Evolutionary conservation across 2,888 invertebrate genomes (phyloP).

Genomic region (Drosophila setosimentum): DNA sequence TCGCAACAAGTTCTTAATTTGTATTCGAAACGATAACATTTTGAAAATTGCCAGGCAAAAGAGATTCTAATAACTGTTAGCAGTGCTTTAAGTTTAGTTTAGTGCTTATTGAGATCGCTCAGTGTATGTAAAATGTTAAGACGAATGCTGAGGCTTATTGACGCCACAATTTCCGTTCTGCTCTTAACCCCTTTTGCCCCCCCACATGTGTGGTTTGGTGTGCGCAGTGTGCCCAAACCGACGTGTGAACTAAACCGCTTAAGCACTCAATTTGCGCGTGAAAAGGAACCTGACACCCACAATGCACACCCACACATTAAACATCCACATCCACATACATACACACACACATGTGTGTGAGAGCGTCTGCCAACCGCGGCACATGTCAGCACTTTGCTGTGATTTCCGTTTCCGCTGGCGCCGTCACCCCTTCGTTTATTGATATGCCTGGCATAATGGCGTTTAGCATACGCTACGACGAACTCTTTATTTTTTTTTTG

Average conservation of each 20-base stretch:
- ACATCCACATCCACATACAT: constrained; percentile 8
- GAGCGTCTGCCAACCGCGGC: constrained; percentile 57
- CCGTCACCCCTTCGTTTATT: constrained; percentile 62
- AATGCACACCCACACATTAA: constrained; percentile 28
- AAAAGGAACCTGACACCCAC: constrained; percentile 79
- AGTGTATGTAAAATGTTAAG: constrained; percentile 47
- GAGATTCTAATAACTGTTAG: not conserved
- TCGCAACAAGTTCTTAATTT: not conserved
- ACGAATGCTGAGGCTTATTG: constrained; percentile 65
- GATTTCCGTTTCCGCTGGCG: constrained; percentile 82
- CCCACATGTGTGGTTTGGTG: not conserved
- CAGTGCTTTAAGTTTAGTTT: not conserved
- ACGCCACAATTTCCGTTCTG: constrained; percentile 54
- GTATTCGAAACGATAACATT: not conserved
- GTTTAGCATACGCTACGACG: constrained; percentile 69
- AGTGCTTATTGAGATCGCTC: not conserved
- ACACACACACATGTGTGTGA: constrained; percentile 24
- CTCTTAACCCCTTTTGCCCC: constrained; percentile 43
- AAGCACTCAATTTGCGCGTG: constrained; percentile 81
- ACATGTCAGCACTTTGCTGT: constrained; percentile 84
- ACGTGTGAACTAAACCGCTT: constrained; percentile 80
- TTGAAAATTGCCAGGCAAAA: not conserved
- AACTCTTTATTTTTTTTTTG: constrained; percentile 2
- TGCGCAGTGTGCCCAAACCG: constrained; percentile 30
- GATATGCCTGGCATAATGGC: constrained; percentile 74